Evolutionary conservation across 2,113 vertebrate genomes (phyloP).

Genomic region (Dasyurus viverrinus): DNA sequence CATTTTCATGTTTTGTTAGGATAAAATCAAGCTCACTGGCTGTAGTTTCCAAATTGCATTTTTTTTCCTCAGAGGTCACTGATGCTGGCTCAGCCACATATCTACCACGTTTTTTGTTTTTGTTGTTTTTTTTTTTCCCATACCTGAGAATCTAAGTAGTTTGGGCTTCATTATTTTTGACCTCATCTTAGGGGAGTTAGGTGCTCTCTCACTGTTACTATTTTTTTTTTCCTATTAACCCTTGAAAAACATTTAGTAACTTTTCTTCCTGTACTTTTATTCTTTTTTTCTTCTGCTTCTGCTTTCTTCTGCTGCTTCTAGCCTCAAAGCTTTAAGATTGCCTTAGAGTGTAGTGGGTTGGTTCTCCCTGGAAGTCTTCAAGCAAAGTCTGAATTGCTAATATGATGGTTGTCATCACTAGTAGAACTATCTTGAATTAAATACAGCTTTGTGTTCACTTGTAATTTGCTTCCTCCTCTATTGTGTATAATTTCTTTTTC

Average conservation of each 20-base stretch:
- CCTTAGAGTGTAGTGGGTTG: neutral
- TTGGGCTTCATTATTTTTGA: neutral
- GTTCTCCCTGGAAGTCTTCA: neutral
- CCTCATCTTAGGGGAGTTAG: neutral
- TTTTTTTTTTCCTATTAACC: neutral
- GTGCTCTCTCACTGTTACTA: neutral
- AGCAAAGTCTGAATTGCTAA: conserved; percentile 5
- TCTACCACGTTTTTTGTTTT: neutral
- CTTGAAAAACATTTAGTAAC: neutral
- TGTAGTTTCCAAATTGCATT: neutral
- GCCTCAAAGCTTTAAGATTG: neutral
- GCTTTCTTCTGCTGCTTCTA: neutral
- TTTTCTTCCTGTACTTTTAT: neutral
- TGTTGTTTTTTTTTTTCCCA: neutral
- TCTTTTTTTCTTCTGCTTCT: neutral
- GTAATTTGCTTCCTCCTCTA: conserved; percentile 27
- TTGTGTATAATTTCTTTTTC: conserved; percentile 38
- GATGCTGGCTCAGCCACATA: neutral
- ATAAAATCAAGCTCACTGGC: neutral
- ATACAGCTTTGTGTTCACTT: neutral
- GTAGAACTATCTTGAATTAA: conserved; percentile 38
- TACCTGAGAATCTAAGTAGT: neutral
- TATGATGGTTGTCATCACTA: conserved; percentile 17
- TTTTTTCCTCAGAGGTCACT: neutral
- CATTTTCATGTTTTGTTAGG: neutral